Base-by-base conservation (phyloP, 2,113 vertebrate species). In the Callipepla squamata region DNA sequence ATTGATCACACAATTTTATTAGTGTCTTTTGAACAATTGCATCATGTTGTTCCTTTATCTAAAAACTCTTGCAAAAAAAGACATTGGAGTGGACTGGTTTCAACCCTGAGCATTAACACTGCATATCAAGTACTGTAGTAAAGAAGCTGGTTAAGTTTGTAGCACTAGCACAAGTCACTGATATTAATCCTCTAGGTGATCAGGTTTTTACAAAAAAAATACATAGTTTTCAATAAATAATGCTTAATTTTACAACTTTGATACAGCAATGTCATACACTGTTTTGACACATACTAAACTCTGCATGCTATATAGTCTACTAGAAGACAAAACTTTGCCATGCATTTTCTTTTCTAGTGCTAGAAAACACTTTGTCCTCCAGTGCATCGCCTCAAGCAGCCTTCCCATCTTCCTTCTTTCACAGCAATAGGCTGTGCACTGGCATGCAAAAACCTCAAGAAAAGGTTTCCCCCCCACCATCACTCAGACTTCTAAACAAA, bases 211-310 rank as follows among this genome's bases (percentile, higher is more conserved):
- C 98, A 98, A 98, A 98, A 97, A 98, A 98, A 98, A 98, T 98
- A 98, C 98, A 98, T 98, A 98, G 98, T 98, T 98, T 98, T 98
- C 97, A 98, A 98, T 98, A 98, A 98, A 98, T 98, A 98, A 98
- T 98, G 98, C 98, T 98, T 98, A 98, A 98, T 96, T 98, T 98
- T 98, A 98, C 98, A 98, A 98, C 97, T 98, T 98, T 98, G 98
- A 98, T 98, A 98, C 98, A 98, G 98, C 97, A 97, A 98, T 96
- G 98, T 97, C 98, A 98, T 97, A 98, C 98, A 98, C 98, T 92
- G 97, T 97, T 96, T 97, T 94, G 96, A 98, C 98, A 98, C 97
- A 97, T 97, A 97, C 97, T 97, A 97, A 96, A 98, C 97, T 97
- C 97, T 96, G 98, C 98, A 98, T 98, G 98, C 98, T 98, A 97